These are phyloP conservation scores for Megaceryle alcyon DNA, from an alignment of 2,797 vertebrate genomes.

Conservation along the genomic window DNA sequence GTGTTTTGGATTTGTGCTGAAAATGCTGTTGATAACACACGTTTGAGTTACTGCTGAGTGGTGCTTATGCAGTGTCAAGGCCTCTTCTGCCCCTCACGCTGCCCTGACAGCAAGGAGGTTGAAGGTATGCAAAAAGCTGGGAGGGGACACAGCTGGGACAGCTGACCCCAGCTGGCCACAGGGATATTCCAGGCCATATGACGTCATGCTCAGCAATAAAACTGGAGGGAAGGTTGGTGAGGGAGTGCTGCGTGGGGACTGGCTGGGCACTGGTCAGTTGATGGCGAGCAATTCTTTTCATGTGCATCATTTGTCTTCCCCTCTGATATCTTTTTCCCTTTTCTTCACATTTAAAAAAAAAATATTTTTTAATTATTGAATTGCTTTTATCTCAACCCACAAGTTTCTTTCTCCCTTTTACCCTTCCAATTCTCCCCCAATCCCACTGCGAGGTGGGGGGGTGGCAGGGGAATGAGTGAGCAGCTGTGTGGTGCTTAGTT, in stretches of 20 bases:
- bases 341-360: neutral
- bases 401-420: neutral
- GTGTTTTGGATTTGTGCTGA: neutral
- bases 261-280: accelerated
- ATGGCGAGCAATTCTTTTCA: neutral
- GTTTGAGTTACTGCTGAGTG: neutral
- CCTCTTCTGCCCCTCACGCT: neutral
- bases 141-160: neutral
- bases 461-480: neutral
- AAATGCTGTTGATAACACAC: neutral
- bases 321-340: neutral
- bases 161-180: neutral
- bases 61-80: neutral
- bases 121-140: no score
- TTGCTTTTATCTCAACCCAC: neutral
- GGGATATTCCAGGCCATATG: neutral
- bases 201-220: neutral
- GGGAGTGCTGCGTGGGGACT: neutral
- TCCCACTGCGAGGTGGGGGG: accelerated
- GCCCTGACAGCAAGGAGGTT: neutral
- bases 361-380: neutral
- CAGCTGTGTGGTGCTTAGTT: neutral
- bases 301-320: neutral
- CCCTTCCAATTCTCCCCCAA: neutral
- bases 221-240: accelerated